A percentile compares a stretch with the other conserved stretches of the same genome.
These are phyloP conservation scores for Halocynthia roretzi DNA, from an alignment of 23 tunicate genomes.

Conservation along the genomic window DNA sequence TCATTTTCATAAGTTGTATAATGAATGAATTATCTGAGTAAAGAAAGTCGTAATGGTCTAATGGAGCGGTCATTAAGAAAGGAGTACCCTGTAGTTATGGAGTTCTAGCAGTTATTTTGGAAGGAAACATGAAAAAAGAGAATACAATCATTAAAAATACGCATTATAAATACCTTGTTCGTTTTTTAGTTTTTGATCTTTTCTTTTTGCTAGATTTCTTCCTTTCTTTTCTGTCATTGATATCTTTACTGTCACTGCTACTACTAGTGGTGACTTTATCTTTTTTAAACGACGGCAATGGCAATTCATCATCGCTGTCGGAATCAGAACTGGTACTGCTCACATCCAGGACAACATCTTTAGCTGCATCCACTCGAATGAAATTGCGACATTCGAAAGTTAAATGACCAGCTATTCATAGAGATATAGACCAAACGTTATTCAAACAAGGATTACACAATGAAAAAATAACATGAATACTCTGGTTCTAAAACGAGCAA, in stretches of 20 bases:
- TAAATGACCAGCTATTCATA: slow-evolving; percentile 58
- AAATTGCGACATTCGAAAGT: slow-evolving; percentile 90
- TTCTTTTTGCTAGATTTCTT: not conserved
- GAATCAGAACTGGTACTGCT: slow-evolving; percentile 90
- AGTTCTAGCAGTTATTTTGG: not conserved
- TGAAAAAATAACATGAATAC: too few relatives aligned
- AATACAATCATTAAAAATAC: not conserved
- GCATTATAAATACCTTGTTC: not conserved
- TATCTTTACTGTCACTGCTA: slow-evolving; percentile 17
- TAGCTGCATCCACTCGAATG: slow-evolving; percentile 49
- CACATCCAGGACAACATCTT: slow-evolving; percentile 82
- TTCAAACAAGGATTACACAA: too few relatives aligned
- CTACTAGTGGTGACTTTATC: not conserved
- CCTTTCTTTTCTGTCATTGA: slow-evolving; percentile 6
- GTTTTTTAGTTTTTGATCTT: slow-evolving; percentile 4
- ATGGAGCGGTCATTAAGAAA: too few relatives aligned
- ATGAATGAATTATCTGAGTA: too few relatives aligned
- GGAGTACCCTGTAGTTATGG: too few relatives aligned
- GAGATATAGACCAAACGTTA: too few relatives aligned
- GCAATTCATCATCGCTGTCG: slow-evolving; percentile 16
- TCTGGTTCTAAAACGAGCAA: too few relatives aligned
- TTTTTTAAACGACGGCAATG: not conserved
- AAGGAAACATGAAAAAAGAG: not conserved
- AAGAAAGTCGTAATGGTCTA: too few relatives aligned
- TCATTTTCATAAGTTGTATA: too few relatives aligned